Evolutionary conservation across 2,888 invertebrate genomes (phyloP), one percentile per base, ranked within the genome.

Genomic region (Parapristionchus giblindavisi): DNA sequence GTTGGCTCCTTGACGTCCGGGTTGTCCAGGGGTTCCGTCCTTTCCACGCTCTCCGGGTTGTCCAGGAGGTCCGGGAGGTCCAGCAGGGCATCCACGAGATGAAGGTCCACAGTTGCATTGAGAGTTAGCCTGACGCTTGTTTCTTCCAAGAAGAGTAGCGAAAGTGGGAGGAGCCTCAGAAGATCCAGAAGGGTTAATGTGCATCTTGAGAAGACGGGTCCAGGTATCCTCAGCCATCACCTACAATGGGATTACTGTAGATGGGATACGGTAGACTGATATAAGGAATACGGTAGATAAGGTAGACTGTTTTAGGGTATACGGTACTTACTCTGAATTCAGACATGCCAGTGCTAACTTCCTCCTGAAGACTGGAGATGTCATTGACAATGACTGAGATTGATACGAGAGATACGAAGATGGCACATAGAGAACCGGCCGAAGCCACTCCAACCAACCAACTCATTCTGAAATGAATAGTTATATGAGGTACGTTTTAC

Each of bases 1-100:
- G 61, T 78, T 79, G 51, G 79, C 81, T 76, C 82, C 82, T 5
- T 34, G 76, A 27, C 75, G 56, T 76, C 82, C 82, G 71, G 77
- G 52, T 14, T 79, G 80, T 78, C 82, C 82, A 24, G 78, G 66
- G 32, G 71, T 76, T 70, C 82, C 82, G 74, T 80, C 80, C 32
- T 78, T 78, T 78, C 82, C 82, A 38, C 80, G 75, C 38, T 77
- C 76, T 76, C 82, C 82, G 48, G 82, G 82, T 0, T 48, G 54
- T 73, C 82, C 82, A 70, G 82, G 81, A 54, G 78, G 79, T 75
- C 82, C 82, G 34, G 82, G 79, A 66, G 82, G 80, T 77, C 82
- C 82, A 29, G 82, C 82, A 56, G 82, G 82, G 72, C 82, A 82
- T 70, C 70, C 70, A 17, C 54, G 51, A 1, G 70, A 52, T 3